These are phyloP conservation scores for Sinhomidia bicolor DNA, from an alignment of 2,888 invertebrate species.

Conservation along the genomic window DNA sequence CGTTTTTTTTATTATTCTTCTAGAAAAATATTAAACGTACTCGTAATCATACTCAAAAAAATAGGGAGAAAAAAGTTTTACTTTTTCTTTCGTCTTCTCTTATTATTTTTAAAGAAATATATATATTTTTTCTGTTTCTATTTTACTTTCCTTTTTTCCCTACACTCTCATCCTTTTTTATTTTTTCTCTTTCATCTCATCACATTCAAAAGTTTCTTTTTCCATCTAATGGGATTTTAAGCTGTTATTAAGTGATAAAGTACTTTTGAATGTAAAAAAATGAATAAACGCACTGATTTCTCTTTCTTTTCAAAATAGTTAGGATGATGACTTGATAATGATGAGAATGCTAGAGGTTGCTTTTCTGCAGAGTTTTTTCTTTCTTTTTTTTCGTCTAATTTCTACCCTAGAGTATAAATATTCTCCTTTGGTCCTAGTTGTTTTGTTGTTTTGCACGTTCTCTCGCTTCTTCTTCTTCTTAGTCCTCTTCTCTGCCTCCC, in stretches of 20 bases:
- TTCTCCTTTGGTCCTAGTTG: neutral
- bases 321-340: neutral
- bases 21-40: neutral
- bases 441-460: neutral
- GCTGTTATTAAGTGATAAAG: slow-evolving; percentile 33
- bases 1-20: slow-evolving; percentile 6
- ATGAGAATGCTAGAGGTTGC: neutral
- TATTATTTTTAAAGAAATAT: neutral
- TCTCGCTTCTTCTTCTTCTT: neutral
- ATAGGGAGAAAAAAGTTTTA: neutral
- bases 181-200: neutral
- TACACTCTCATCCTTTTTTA: neutral
- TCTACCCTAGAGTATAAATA: too few species aligned
- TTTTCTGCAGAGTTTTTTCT: too few species aligned
- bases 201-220: neutral
- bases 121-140: neutral
- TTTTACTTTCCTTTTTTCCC: neutral
- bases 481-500: neutral
- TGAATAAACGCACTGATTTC: neutral
- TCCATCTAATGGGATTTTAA: slow-evolving; percentile 39
- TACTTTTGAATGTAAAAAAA: slow-evolving; percentile 24
- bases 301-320: neutral
- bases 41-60: neutral
- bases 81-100: neutral
- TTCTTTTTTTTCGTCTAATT: neutral